Evolutionary conservation across 2,113 vertebrate species (phyloP).

Genomic region (Burhinus oedicnemus): DNA sequence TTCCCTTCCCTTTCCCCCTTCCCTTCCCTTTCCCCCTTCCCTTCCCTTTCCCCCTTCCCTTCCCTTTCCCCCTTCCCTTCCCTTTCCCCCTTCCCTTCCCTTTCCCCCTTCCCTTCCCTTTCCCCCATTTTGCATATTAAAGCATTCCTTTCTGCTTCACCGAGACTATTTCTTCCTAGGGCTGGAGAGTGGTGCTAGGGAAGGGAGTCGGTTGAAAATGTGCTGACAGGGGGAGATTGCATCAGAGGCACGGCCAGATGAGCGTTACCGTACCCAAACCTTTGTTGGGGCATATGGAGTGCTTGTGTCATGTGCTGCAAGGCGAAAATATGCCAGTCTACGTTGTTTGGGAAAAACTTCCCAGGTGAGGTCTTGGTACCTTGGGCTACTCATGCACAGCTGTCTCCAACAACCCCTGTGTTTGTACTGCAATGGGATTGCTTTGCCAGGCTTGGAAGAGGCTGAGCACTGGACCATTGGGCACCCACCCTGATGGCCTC

Average conservation of each 20-base stretch:
- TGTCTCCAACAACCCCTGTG: too few species aligned
- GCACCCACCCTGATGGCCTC: accelerated
- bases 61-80: too few species aligned
- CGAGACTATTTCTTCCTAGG: background rate
- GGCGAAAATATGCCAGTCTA: background rate
- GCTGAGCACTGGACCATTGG: background rate
- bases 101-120: too few species aligned
- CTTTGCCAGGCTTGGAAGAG: background rate
- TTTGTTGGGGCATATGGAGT: background rate
- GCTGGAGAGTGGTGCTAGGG: background rate
- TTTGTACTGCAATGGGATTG: background rate
- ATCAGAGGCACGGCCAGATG: too few species aligned
- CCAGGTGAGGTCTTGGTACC: background rate
- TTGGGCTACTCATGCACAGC: too few species aligned
- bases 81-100: too few species aligned
- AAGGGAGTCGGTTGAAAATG: too few species aligned
- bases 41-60: background rate
- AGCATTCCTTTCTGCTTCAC: background rate
- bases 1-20: too few species aligned
- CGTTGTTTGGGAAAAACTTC: background rate
- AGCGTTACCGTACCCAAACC: too few species aligned
- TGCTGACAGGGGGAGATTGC: too few species aligned
- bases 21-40: background rate
- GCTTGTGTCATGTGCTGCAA: background rate
- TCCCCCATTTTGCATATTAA: background rate